Base-by-base conservation (phyloP, 2,113 vertebrate genomes). In the Camelus dromedarius region DNA sequence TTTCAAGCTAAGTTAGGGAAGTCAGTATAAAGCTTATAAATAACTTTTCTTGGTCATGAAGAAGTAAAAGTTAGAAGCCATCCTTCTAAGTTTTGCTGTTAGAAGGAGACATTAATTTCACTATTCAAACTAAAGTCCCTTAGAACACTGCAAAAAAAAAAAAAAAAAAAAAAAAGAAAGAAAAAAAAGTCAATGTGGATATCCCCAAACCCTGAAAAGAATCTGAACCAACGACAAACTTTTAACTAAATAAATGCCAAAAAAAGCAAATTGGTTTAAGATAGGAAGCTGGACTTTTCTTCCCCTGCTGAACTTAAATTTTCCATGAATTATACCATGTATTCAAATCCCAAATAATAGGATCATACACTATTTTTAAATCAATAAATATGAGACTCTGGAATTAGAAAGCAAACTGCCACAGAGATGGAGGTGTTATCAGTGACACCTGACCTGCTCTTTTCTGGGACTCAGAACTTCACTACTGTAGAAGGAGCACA, bases 11-110 rank as follows among this genome's bases (percentile, higher is more conserved):
- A 72, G 30, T 94, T 32, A 84, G 70, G 81, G 13, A 12, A 28
- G 58, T 58, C 22, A 6, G 76, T 20, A 76, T 82, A 42, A 60
- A 76, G 50, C 50, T 82, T 92, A 67, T 28, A 80, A 80, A 72
- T 20, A 82, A 4, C 58, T 54, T 95, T 84, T 89, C 67, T 93
- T 75, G 67, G 19, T 24, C 26, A 94, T 5, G 11, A 58, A 83
- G 64, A 73, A 89, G 70, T 75, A 92, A 75, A 91, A 60, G 22
- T 87, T 38, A 70, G 87, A 95, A 85, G 8, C 46, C 4, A 54
- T 72, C 94, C 19, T 92, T 89, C 72, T 64, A 81, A 76, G 56
- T 94, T 80, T 90, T 35, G 35, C 19, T 93, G 64, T 88, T 88
- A 93, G 48, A 66, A 90, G 48, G 35, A 93, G 69, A 93, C 81